Evolutionary conservation across 2,797 vertebrate species (phyloP).

Genomic region (Poeciliopsis turneri): DNA sequence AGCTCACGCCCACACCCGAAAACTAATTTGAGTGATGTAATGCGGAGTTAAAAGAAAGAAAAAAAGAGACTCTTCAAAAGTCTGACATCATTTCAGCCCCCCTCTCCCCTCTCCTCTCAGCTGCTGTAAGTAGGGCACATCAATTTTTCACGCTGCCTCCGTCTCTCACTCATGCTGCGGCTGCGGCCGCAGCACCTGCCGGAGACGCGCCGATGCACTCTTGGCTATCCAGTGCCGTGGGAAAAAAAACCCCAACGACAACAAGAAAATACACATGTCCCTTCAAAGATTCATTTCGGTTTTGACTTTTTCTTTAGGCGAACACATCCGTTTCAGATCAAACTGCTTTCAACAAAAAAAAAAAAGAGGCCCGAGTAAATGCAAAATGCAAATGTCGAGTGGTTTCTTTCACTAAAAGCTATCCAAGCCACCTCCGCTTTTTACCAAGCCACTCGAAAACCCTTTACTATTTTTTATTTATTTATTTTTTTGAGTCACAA

Average conservation of each 20-base stretch:
- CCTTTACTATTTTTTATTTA: neutral
- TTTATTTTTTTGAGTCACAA: neutral
- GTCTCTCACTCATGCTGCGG: constrained; percentile 64
- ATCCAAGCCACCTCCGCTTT: neutral
- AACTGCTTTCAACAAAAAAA: neutral
- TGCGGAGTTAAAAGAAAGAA: constrained; percentile 29
- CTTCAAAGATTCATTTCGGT: neutral
- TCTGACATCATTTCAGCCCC: constrained; percentile 65
- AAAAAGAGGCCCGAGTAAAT: neutral
- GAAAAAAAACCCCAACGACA: too few relatives aligned
- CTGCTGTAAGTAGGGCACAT: constrained; percentile 79
- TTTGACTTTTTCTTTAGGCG: neutral
- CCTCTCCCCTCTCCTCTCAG: constrained; percentile 62
- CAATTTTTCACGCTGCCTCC: constrained; percentile 72
- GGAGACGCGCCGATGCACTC: constrained; percentile 34
- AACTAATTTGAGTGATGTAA: constrained; percentile 64
- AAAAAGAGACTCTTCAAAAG: constrained; percentile 44
- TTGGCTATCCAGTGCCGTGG: neutral
- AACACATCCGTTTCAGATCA: neutral
- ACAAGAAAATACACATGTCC: constrained; percentile 1
- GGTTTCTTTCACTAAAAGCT: neutral
- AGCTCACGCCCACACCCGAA: constrained; percentile 31
- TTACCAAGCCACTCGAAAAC: neutral
- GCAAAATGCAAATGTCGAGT: neutral
- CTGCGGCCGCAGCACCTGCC: constrained; percentile 65